A percentile compares a stretch with the other conserved stretches of the same genome.
Conservation (phyloP, 1,140 invertebrate species). For the Lethrus apterus region DNA sequence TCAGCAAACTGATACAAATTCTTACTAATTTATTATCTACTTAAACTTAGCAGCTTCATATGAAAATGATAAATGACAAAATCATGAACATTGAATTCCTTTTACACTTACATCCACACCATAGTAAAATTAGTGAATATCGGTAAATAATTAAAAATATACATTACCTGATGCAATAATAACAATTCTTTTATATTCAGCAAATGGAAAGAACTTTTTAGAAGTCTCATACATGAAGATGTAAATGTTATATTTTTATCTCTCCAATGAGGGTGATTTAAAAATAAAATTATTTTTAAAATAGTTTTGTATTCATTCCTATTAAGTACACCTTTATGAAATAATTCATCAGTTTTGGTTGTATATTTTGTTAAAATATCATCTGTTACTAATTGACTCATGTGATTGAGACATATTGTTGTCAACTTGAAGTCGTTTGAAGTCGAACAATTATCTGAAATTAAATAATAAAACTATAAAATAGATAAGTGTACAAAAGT, state of each 20-base stretch:
- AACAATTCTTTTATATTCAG: constrained; percentile 25
- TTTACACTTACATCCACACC: no score
- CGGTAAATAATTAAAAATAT: background rate
- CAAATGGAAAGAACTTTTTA: constrained; percentile 26
- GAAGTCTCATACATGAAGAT: constrained; percentile 24
- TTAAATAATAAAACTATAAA: constrained; percentile 8
- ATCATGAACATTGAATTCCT: no score
- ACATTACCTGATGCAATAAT: constrained; percentile 27
- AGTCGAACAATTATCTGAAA: constrained; percentile 26
- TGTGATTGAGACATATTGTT: constrained; percentile 29
- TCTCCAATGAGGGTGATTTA: constrained; percentile 31
- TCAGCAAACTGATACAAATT: no score
- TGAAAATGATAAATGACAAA: no score
- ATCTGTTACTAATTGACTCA: constrained; percentile 25
- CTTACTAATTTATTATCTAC: no score
- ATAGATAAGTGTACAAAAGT: constrained; percentile 11
- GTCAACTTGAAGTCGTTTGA: constrained; percentile 24
- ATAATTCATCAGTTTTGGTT: constrained; percentile 24
- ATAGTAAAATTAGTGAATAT: background rate
- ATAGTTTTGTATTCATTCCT: constrained; percentile 22
- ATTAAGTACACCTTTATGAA: constrained; percentile 21
- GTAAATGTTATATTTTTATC: constrained; percentile 23
- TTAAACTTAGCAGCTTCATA: no score
- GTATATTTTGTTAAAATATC: constrained; percentile 26
- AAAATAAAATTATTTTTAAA: constrained; percentile 27